Evolutionary conservation across 2,113 vertebrate genomes (phyloP).

Genomic region (Aegotheles bennettii): DNA sequence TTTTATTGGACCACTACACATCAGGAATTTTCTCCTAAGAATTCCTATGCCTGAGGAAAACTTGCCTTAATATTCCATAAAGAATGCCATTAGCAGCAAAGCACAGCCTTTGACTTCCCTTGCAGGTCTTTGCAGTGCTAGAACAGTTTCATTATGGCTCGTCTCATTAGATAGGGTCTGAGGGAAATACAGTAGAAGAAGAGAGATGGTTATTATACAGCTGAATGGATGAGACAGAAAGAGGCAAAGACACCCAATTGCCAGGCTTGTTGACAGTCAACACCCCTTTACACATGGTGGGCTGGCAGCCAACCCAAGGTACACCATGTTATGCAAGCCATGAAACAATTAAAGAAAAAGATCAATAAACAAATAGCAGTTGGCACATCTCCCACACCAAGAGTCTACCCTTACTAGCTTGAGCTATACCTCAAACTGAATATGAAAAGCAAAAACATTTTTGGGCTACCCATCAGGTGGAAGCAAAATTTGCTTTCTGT

Average conservation of each 20-base stretch:
- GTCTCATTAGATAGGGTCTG: not conserved
- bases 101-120: not conserved
- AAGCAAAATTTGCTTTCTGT: slow-evolving; percentile 10
- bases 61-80: not conserved
- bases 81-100: not conserved
- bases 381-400: not conserved
- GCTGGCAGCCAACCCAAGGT: slow-evolving; percentile 19
- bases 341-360: not conserved
- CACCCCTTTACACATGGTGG: not conserved
- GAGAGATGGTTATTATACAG: not conserved
- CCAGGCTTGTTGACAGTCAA: slow-evolving; percentile 7
- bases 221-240: not conserved
- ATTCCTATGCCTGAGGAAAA: not conserved
- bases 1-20: not conserved
- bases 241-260: slow-evolving; percentile 35
- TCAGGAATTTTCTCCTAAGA: not conserved
- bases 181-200: not conserved
- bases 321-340: not conserved
- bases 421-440: not conserved
- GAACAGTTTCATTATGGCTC: not conserved
- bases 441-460: not conserved
- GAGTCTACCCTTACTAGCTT: not conserved
- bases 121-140: not conserved
- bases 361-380: slow-evolving; percentile 33
- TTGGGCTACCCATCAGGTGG: slow-evolving; percentile 7